Base-by-base conservation (phyloP, 2,113 vertebrate species). In the Gadus chalcogrammus region DNA sequence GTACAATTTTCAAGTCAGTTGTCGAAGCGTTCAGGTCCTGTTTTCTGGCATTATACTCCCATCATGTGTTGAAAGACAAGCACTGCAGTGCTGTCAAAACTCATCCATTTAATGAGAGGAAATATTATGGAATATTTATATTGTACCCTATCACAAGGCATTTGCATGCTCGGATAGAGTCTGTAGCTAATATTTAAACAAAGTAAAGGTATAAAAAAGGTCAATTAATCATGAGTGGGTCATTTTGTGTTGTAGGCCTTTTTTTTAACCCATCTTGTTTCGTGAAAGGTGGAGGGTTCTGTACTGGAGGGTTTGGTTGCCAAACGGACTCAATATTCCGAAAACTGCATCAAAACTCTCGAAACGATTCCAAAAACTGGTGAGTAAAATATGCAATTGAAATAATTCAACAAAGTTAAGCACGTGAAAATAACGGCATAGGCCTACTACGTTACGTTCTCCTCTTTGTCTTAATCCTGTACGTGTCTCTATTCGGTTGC, bases 271-370 rank as follows among this genome's bases (percentile, higher is more conserved):
- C 2, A 48, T 48, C 3, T 48, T 22, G 80, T 60, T 81, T 63
- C 35, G 38, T 73, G 67, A 38, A 84, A 98, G 94, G 94, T 88
- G 68, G 88, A 85, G 71, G 93, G 90, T 38, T 95, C 94, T 15
- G 28, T 93, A 56, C 91, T 98, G 56, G 88, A 95, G 71, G 92
- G 91, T 82, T 86, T 93, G 64, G 93, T 94, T 4, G 64, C 81
- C 22, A 91, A 92, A 69, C 95, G 95, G 88, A 85, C 87, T 8
- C 87, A 93, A 63, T 99, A 99, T 77, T 94, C 85, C 79, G 87
- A 94, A 69, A 90, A 91, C 67, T 99, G 97, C 79, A 89, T 93
- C 73, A 91, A 69, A 81, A 92, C 84, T 42, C 86, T 98, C 69
- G 76, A 74, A 71, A 28, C 71, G 17, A 83, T 75, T 16, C 20